Evolutionary conservation across 1,140 invertebrate species (phyloP).

Genomic region (Saccostrea echinata): DNA sequence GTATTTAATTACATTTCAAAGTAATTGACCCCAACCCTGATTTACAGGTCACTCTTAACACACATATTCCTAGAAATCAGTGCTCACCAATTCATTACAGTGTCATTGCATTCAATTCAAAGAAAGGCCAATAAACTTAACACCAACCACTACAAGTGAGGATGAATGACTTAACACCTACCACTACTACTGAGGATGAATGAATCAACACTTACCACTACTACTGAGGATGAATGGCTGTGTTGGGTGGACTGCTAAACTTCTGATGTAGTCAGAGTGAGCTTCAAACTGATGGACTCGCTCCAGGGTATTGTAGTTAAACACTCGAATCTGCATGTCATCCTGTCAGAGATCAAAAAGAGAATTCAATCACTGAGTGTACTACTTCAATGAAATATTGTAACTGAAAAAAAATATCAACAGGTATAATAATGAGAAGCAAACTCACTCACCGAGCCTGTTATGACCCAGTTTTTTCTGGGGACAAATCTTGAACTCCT

Average conservation of each 20-base stretch:
- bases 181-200: conserved; percentile 98
- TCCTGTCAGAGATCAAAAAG: conserved; percentile 75
- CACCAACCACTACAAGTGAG: conserved; percentile 98
- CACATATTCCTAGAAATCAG: no score
- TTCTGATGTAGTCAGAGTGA: conserved; percentile 98
- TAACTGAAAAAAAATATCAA: not conserved
- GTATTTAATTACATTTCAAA: no score
- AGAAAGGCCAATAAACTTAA: conserved; percentile 71
- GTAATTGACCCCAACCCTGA: no score
- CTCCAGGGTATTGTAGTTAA: conserved; percentile 99
- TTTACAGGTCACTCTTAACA: no score
- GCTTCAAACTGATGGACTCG: conserved; percentile 97
- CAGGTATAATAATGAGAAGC: not conserved
- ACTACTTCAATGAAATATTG: not conserved
- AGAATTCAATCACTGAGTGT: not conserved
- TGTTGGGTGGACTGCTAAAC: conserved; percentile 97
- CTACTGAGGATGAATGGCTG: conserved; percentile 98
- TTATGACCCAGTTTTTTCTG: conserved; percentile 99
- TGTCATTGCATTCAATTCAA: no score
- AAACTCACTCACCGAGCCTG: conserved; percentile 93
- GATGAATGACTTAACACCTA: conserved; percentile 93
- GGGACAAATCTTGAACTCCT: conserved; percentile 97
- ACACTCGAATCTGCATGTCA: conserved; percentile 90
- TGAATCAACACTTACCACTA: conserved; percentile 92
- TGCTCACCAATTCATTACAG: no score